Conservation (phyloP, 2,888 invertebrate genomes). For the Camponotus fellah region DNA sequence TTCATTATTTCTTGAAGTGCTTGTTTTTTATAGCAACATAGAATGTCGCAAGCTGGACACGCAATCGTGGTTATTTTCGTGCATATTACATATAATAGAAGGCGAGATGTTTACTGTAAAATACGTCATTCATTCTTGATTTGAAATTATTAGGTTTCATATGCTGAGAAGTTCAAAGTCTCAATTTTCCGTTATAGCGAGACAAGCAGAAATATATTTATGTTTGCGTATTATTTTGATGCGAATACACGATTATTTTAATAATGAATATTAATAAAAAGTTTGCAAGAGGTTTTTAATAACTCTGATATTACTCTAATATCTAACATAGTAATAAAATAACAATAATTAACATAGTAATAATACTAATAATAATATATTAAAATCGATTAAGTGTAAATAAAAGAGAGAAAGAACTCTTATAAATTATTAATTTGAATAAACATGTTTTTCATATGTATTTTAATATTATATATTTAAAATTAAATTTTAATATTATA, state of each 20-base stretch:
- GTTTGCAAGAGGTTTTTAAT: neutral
- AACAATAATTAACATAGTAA: neutral
- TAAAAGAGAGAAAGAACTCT: neutral
- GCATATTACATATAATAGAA: constrained; percentile 19
- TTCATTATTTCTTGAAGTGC: neutral
- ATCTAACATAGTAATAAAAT: neutral
- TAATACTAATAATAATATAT: neutral
- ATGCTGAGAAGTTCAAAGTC: constrained; percentile 43
- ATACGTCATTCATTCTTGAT: constrained; percentile 34
- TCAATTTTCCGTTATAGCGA: constrained; percentile 5
- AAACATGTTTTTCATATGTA: neutral
- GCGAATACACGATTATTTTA: neutral
- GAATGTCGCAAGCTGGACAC: neutral
- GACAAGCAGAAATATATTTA: neutral
- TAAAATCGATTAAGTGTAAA: neutral
- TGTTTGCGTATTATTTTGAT: neutral
- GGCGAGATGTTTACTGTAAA: constrained; percentile 19
- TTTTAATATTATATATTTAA: neutral
- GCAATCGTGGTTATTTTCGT: neutral
- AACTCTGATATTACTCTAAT: neutral
- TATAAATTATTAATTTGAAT: neutral
- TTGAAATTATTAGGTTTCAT: constrained; percentile 58
- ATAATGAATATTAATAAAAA: neutral
- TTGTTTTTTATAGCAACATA: neutral
- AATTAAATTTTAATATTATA: neutral